These are phyloP conservation scores for Phyllostomus hastatus DNA, from an alignment of 2,113 vertebrate species.

Conservation along the genomic window DNA sequence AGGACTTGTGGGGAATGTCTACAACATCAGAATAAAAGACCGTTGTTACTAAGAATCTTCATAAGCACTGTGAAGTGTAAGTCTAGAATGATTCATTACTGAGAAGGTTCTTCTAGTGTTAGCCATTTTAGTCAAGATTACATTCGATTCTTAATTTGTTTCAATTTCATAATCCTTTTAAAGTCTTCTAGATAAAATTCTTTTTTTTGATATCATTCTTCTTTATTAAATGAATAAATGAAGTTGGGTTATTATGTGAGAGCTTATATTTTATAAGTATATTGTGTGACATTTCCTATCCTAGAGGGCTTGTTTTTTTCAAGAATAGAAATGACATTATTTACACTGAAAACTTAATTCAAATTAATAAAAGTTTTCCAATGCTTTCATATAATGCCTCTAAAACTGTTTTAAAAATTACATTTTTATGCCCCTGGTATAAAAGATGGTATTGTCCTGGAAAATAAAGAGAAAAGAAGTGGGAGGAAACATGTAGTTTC, in stretches of 20 bases:
- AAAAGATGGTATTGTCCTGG: neutral
- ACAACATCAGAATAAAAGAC: neutral
- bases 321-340: neutral
- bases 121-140: neutral
- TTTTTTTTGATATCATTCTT: neutral
- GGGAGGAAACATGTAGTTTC: neutral
- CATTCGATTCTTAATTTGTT: neutral
- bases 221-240: neutral
- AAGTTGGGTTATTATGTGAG: neutral
- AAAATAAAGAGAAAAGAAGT: neutral
- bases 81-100: neutral
- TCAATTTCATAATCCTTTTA: neutral
- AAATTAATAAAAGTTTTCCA: neutral
- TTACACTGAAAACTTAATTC: slow-evolving; percentile 8
- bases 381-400: neutral
- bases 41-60: neutral
- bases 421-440: neutral
- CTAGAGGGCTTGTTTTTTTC: neutral
- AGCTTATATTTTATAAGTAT: neutral
- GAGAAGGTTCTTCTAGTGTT: neutral
- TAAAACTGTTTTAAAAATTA: neutral
- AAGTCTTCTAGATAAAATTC: neutral
- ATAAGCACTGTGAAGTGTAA: neutral
- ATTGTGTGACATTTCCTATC: neutral
- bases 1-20: neutral